Percentiles rank a stretch among this genome's conserved stretches.
These are phyloP conservation scores for Ciconia nigra DNA, from an alignment of 2,797 vertebrate species.

Conservation along the genomic window DNA sequence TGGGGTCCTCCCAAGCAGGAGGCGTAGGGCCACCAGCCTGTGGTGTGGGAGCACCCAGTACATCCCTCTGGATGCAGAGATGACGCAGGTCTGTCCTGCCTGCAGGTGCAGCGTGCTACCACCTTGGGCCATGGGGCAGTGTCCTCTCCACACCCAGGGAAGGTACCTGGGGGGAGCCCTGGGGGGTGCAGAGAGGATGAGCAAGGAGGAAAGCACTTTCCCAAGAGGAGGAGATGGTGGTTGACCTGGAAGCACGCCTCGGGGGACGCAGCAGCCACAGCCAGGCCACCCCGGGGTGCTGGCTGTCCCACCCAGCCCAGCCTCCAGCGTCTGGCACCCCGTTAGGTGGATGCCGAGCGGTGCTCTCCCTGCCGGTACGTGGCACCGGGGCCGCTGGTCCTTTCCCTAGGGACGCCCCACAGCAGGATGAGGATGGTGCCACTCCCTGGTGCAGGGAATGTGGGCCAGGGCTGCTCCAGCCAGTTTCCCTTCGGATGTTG, in stretches of 20 bases:
- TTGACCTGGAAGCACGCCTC: rapidly evolving
- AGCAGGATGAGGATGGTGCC: neutral
- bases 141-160: neutral
- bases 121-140: neutral
- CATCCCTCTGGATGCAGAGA: neutral
- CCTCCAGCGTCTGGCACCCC: neutral
- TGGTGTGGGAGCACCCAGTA: neutral
- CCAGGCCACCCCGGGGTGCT: neutral
- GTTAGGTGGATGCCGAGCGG: neutral
- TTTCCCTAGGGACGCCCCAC: neutral
- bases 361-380: neutral
- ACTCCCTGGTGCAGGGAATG: constrained; percentile 3
- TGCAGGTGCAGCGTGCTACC: neutral
- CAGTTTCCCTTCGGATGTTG: neutral
- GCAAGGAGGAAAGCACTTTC: neutral
- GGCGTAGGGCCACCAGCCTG: neutral
- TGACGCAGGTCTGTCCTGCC: neutral
- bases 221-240: neutral
- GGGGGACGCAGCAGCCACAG: neutral
- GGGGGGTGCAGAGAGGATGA: neutral
- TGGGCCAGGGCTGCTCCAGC: neutral
- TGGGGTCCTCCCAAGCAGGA: neutral
- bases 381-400: neutral
- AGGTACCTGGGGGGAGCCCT: neutral
- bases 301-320: neutral